Percentiles rank a stretch among this genome's conserved stretches.
phyloP scores from a whole-genome alignment of 2,113 vertebrate species.

The Manacus vitellinus region DNA sequence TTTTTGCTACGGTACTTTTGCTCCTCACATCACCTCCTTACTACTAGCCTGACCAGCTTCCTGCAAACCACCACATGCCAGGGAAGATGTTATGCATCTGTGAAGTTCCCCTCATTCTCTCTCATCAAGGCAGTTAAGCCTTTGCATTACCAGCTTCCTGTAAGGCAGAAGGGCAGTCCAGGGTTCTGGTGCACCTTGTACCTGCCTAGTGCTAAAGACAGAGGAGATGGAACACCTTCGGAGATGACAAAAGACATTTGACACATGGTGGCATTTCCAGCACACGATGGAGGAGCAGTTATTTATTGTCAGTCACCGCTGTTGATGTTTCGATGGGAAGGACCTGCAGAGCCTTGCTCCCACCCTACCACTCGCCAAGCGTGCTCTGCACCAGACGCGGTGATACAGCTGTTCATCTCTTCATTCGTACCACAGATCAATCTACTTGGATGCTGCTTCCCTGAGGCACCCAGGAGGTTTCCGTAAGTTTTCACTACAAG shows the following conservation, averaged over 20 bases:
- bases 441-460: background rate
- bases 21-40: background rate
- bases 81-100: background rate
- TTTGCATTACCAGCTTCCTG: background rate
- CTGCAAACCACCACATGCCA: background rate
- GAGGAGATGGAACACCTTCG: background rate
- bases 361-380: background rate
- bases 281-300: background rate
- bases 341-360: background rate
- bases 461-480: background rate
- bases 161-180: background rate
- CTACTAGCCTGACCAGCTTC: background rate
- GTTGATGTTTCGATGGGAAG: background rate
- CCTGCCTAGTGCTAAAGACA: background rate
- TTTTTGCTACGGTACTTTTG: background rate
- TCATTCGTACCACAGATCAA: background rate
- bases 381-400: background rate
- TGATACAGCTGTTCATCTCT: background rate
- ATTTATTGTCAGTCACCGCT: background rate
- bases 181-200: background rate
- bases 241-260: background rate
- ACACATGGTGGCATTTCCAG: background rate
- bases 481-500: background rate
- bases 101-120: background rate
- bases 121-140: background rate